Conservation (phyloP, 2,797 vertebrate species). For the Rhynchotus rufescens region DNA sequence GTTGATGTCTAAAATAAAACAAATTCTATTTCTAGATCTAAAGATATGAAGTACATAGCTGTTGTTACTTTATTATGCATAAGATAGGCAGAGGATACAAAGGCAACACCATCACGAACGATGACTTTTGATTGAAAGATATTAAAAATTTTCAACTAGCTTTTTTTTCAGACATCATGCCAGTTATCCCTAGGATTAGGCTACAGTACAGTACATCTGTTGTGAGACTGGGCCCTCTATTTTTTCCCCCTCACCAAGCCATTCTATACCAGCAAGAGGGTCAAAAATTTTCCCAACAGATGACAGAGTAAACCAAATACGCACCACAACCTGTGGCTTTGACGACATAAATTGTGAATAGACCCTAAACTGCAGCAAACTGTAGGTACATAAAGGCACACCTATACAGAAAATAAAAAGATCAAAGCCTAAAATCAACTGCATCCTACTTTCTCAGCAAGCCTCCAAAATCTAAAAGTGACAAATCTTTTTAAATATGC, state of each 20-base stretch:
- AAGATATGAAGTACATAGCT: neutral
- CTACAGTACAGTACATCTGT: neutral
- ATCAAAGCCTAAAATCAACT: constrained; percentile 29
- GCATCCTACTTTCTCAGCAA: constrained; percentile 4
- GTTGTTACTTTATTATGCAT: neutral
- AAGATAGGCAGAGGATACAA: neutral
- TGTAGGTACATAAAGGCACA: neutral
- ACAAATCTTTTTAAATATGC: constrained; percentile 35
- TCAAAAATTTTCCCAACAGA: neutral
- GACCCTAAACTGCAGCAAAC: neutral
- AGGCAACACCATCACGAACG: neutral
- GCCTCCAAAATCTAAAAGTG: constrained; percentile 13
- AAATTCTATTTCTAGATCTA: neutral
- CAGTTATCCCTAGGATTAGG: neutral
- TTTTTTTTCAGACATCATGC: neutral
- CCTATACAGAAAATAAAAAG: constrained; percentile 24
- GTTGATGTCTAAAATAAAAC: neutral
- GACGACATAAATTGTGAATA: neutral
- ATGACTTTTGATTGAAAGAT: neutral
- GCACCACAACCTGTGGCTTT: neutral
- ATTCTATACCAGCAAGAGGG: neutral
- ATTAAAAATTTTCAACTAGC: neutral
- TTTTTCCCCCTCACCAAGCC: neutral
- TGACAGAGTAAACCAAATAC: neutral
- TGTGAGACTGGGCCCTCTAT: neutral